Base-by-base conservation (phyloP, 2,113 vertebrate genomes). In the Callorhinus ursinus region DNA sequence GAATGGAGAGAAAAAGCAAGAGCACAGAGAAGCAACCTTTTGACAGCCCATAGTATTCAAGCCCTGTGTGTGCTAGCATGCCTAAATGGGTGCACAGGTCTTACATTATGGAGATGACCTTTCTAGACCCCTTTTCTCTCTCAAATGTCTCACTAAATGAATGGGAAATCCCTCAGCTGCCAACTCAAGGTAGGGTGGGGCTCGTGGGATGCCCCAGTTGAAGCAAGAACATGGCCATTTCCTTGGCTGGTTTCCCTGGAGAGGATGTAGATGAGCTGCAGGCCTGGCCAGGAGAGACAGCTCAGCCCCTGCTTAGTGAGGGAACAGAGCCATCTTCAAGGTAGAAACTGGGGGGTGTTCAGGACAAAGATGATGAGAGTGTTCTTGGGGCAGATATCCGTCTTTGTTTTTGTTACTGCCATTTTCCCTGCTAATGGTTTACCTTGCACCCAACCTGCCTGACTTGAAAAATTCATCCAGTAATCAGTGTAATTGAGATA, bases 1-100 rank as follows among this genome's bases (percentile, higher is more conserved):
- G 96, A 98, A 80, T 97, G 97, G 65, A 88, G 94, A 98, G 84
- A 91, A 84, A 89, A 61, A 65, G 31, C 4, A 12, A 61, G 12
- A 61, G 39, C 59, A 61, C 31, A 76, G 59, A n/a, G 67, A 90
- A 11, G 21, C 13, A 42, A 33, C 28, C 61, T 24, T 88, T 77
- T 16, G 57, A 53, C 26, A 76, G 59, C 15, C 55, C 7, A 14
- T 6, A 13, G 63, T 16, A 28, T 8, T 28, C 19, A 49, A 36
- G 33, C 7, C 55, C 1, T 24, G 16, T 15, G 33, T 8, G 15
- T 53, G n/a, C 24, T 51, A 21, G 36, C 9, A 6, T 42, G 39
- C 2, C 1, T 22, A 42, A 10, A 36, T 19, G 19, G 46, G 28
- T 7, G 14, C 46, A 7, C 16, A 33, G 5, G 1, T 80, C 74